These are phyloP conservation scores for Bombus terrestris DNA, from an alignment of 1,140 invertebrate genomes.

Conservation along the genomic window DNA sequence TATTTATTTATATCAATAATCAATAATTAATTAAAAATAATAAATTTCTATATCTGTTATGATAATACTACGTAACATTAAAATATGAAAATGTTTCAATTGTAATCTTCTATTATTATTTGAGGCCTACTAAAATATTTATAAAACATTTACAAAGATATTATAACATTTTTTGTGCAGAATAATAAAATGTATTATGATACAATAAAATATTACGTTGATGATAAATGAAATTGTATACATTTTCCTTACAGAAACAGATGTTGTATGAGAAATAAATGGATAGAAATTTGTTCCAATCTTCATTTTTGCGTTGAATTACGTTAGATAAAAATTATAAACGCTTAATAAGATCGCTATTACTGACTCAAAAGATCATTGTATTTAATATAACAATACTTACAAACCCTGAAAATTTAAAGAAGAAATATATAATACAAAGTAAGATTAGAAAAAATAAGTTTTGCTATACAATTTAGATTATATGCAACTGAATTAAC, in stretches of 20 bases:
- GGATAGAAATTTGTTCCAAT: neutral
- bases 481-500: conserved; percentile 69
- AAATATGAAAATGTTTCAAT: neutral
- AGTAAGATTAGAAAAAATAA: neutral
- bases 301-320: too few relatives aligned
- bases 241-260: neutral
- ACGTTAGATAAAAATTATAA: neutral
- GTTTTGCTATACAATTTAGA: conserved; percentile 17
- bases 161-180: neutral
- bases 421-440: neutral
- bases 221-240: neutral
- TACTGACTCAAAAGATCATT: neutral
- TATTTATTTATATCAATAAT: neutral
- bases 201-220: conserved; percentile 6
- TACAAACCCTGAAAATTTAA: neutral
- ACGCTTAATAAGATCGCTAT: neutral
- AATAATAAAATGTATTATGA: neutral
- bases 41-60: neutral
- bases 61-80: neutral
- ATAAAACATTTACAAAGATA: conserved; percentile 11
- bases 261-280: neutral
- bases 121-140: conserved; percentile 11
- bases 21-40: conserved; percentile 1
- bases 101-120: neutral
- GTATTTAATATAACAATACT: neutral